phyloP scores from a whole-genome alignment of 2,113 vertebrate species.

The Corvus hawaiiensis region DNA sequence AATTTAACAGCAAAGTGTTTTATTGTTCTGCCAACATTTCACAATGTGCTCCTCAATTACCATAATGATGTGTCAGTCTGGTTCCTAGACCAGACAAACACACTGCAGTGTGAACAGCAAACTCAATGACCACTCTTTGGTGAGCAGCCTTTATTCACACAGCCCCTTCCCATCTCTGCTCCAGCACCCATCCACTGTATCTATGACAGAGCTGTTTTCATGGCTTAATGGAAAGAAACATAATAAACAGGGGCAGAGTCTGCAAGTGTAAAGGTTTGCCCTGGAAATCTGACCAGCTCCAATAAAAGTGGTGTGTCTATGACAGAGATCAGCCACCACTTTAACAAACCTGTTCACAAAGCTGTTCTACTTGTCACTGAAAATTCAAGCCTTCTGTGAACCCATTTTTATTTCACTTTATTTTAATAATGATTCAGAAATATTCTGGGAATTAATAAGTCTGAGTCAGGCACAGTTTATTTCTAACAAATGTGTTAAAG shows the following conservation, averaged over 20 bases:
- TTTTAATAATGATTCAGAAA: not conserved
- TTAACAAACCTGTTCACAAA: not conserved
- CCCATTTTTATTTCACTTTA: not conserved
- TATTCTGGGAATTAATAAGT: not conserved
- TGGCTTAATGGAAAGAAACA: not conserved
- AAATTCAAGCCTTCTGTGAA: not conserved
- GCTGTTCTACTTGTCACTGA: not conserved
- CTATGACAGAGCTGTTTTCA: not conserved
- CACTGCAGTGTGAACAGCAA: not conserved
- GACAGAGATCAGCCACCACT: not conserved
- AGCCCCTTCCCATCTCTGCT: not conserved
- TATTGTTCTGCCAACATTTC: conserved; percentile 13
- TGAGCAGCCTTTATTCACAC: not conserved
- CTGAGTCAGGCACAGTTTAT: not conserved
- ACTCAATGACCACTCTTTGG: not conserved
- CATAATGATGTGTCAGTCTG: not conserved
- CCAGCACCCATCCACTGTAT: not conserved
- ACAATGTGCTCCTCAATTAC: not conserved
- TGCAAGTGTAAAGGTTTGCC: not conserved
- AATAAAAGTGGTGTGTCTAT: not conserved
- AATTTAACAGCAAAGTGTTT: not conserved
- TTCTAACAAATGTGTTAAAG: not conserved
- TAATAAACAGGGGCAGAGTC: not conserved
- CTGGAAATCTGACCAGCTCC: not conserved
- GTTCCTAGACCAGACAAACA: not conserved